Conservation (phyloP, 2,113 vertebrate genomes). For the Alethe diademata region DNA sequence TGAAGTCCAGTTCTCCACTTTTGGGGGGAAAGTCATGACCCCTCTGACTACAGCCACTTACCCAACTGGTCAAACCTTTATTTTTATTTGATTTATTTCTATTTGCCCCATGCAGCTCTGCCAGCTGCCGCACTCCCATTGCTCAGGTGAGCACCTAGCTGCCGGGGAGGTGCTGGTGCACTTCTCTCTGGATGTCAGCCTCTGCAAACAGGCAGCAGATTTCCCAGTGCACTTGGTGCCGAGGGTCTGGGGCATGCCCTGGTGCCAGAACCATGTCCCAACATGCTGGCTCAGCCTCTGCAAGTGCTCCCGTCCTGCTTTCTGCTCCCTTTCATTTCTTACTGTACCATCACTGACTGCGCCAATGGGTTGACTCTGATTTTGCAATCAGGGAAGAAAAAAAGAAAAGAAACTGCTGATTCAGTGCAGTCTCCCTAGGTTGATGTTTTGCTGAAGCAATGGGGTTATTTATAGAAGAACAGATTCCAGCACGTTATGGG, state of each 20-base stretch:
- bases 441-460: constrained; percentile 9
- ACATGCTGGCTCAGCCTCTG: neutral
- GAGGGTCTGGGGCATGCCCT: accelerated
- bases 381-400: constrained; percentile 42
- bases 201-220: neutral
- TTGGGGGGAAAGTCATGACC: neutral
- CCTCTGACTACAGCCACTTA: neutral
- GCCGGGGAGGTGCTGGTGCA: accelerated
- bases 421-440: neutral
- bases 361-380: neutral
- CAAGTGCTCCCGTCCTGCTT: accelerated
- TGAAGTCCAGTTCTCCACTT: neutral
- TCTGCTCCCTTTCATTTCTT: neutral
- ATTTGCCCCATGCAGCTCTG: neutral
- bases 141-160: neutral
- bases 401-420: constrained; percentile 52
- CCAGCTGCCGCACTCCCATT: accelerated
- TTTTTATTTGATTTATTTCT: neutral
- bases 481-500: neutral
- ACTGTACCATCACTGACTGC: neutral
- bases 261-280: accelerated
- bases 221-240: accelerated
- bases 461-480: constrained; percentile 1
- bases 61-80: neutral
- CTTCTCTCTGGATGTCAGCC: neutral